These are phyloP conservation scores for Magallana gigas DNA, from an alignment of 1,140 invertebrate genomes.

Conservation along the genomic window DNA sequence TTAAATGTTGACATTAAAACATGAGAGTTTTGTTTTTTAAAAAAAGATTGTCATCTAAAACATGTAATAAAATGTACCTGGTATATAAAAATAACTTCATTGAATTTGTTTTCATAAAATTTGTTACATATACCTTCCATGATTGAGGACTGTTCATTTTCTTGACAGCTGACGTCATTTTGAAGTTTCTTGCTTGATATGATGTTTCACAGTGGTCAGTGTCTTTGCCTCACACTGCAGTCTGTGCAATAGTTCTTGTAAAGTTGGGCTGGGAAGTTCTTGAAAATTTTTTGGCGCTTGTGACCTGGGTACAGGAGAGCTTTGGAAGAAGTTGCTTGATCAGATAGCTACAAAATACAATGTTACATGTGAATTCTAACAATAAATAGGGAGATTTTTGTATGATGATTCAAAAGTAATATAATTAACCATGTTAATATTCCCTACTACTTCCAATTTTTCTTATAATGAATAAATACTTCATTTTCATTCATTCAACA, in stretches of 20 bases:
- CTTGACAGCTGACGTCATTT: constrained; percentile 55
- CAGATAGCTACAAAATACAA: constrained; percentile 11
- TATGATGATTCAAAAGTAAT: no score
- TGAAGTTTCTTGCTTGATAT: constrained; percentile 41
- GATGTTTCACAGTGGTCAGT: constrained; percentile 25
- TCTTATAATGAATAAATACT: no score
- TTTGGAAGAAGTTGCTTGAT: constrained; percentile 28
- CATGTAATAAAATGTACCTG: no score
- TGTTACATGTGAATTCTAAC: no score
- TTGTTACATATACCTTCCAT: constrained; percentile 45
- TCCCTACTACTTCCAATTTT: no score
- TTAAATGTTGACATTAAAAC: no score
- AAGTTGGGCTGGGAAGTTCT: constrained; percentile 36
- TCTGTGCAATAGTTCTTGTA: not conserved
- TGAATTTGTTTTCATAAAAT: not conserved
- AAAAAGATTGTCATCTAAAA: no score
- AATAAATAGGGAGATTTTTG: no score
- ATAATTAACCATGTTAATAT: no score
- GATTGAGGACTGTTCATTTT: constrained; percentile 57
- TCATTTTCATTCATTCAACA: no score
- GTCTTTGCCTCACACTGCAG: constrained; percentile 38
- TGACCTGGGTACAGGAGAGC: constrained; percentile 20
- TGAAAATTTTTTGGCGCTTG: constrained; percentile 11
- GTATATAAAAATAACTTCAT: no score
- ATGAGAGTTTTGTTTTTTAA: no score